Evolutionary conservation across 2,113 vertebrate species (phyloP), one percentile per base, ranked within the genome.

Genomic region (Rallus limicola): DNA sequence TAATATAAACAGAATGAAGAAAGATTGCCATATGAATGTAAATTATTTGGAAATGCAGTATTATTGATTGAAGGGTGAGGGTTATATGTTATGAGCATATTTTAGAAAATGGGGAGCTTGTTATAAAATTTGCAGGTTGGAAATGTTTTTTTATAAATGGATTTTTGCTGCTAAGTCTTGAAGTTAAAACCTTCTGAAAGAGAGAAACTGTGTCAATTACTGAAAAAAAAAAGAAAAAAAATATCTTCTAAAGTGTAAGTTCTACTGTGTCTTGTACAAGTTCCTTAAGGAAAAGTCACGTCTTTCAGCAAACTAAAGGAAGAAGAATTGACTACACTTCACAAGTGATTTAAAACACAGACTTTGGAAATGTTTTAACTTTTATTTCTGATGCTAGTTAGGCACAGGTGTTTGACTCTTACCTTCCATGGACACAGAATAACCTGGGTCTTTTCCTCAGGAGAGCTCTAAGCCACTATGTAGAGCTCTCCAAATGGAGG

Each of bases 391-490:
- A 38, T 77, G 29, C n/a, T 13, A 10, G 6, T 68, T 69, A 68
- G 56, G 23, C 70, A 19, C 2, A 24, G 3, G 24, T 75, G 21
- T 82, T 76, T 67, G 62, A 36, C 28, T 60, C 34, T 31, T 52
- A 14, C 42, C 60, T 75, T 67, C 31, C 33, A 36, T 0, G 2
- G 29, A 55, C 24, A 25, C 0, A 4, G 33, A n/a, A 60, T 4
- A 5, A 68, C 55, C 14, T 16, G 16, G 18, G 6, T 33, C 38
- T 67, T 80, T 75, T 68, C 20, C 21, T 38, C 3, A 7, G 46
- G 46, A 33, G 1, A 5, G 31, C 44, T 69, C 44, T 26, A 20
- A 44, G n/a, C 24, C 64, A 36, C 17, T 17, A 26, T 18, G 29
- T 25, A 40, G 50, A 40, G 34, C 42, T 40, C n/a, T 68, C 25